Evolutionary conservation across 2,113 vertebrate species (phyloP).

Genomic region (Tupaia chinensis): DNA sequence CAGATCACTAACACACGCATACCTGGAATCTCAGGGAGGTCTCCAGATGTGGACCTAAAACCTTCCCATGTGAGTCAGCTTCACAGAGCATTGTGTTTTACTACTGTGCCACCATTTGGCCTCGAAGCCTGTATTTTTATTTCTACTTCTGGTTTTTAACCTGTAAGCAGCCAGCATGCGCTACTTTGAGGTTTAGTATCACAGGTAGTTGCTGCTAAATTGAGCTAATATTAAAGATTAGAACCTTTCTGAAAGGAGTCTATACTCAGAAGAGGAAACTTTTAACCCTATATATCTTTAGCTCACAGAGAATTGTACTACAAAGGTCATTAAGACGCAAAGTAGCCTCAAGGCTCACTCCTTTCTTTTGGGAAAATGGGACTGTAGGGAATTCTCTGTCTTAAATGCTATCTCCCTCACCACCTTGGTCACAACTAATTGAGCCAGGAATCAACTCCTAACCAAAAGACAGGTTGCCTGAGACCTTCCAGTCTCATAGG

Average conservation of each 20-base stretch:
- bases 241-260: conserved; percentile 5
- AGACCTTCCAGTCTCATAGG: neutral
- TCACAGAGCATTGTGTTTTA: too few relatives aligned
- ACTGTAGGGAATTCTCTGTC: neutral
- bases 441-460: neutral
- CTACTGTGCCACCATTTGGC: too few relatives aligned
- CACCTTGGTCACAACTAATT: neutral
- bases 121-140: neutral
- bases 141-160: neutral
- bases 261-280: neutral
- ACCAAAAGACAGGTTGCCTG: neutral
- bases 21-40: too few relatives aligned
- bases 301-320: neutral
- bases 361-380: neutral
- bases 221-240: conserved; percentile 40
- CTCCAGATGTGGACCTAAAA: too few relatives aligned
- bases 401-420: neutral
- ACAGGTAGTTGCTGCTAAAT: neutral
- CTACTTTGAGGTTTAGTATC: neutral
- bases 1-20: too few relatives aligned
- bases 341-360: neutral
- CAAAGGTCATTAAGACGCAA: neutral
- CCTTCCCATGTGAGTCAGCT: too few relatives aligned
- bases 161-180: neutral
- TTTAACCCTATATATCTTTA: neutral